A percentile compares a stretch with the other conserved stretches of the same genome.
Conservation (phyloP, 2,888 invertebrate genomes). For the Lochmaea crataegi region DNA sequence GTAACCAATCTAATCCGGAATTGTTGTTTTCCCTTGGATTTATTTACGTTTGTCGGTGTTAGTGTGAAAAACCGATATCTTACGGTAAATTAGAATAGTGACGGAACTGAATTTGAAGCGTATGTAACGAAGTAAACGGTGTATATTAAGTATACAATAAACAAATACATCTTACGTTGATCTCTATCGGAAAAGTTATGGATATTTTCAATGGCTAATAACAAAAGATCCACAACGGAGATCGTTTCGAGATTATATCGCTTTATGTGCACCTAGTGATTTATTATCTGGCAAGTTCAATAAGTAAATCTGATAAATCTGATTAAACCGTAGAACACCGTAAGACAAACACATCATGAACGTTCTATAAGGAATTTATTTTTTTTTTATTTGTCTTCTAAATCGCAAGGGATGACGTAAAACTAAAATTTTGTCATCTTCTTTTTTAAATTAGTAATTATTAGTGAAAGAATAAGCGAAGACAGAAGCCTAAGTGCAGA, state of each 20-base stretch:
- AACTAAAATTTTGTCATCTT: no score
- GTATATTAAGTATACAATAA: slow-evolving; percentile 13
- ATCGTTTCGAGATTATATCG: slow-evolving; percentile 26
- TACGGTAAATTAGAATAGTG: not conserved
- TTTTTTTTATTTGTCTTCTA: no score
- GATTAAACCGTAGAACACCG: not conserved
- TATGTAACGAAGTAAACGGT: slow-evolving; percentile 6
- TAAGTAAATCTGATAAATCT: slow-evolving; percentile 24
- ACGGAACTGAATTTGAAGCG: not conserved
- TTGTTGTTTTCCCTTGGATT: not conserved
- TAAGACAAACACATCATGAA: slow-evolving; percentile 24
- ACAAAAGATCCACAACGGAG: slow-evolving; percentile 19
- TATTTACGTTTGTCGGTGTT: not conserved
- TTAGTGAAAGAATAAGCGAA: no score
- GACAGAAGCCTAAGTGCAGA: no score
- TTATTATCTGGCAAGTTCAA: slow-evolving; percentile 18
- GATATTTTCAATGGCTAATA: slow-evolving; percentile 20
- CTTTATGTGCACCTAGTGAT: slow-evolving; percentile 17
- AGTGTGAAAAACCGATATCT: not conserved
- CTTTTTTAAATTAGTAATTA: no score
- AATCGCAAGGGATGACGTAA: no score
- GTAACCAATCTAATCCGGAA: no score
- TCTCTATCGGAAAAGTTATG: slow-evolving; percentile 10
- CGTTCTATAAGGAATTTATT: not conserved
- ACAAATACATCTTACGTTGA: slow-evolving; percentile 14